A percentile compares a stretch with the other conserved stretches of the same genome.
Conservation (phyloP, 2,888 invertebrate species). For the Phortica magna region DNA sequence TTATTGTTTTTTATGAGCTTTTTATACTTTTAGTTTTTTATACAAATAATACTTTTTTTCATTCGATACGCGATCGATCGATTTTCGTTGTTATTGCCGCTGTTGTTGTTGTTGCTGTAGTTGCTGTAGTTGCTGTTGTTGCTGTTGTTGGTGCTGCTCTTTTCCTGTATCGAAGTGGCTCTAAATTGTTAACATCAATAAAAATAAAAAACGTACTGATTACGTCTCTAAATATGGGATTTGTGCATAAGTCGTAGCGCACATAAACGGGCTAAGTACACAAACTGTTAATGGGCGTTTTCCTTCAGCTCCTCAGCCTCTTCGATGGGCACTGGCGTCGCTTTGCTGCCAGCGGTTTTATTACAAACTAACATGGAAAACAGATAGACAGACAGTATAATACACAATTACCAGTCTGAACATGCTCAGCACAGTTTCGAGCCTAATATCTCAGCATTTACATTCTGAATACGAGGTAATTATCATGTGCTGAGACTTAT, state of each 20-base stretch:
- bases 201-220: neutral
- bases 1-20: constrained; percentile 15
- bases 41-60: neutral
- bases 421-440: no score
- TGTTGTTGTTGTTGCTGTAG: neutral
- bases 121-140: no score
- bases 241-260: neutral
- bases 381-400: no score
- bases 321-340: no score
- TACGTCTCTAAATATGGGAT: neutral
- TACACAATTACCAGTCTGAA: no score
- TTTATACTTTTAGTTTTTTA: constrained; percentile 9
- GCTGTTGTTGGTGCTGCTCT: neutral
- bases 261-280: constrained; percentile 21
- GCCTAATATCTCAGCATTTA: no score
- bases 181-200: constrained; percentile 24
- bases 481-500: no score
- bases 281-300: neutral
- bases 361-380: no score
- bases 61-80: neutral
- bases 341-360: no score
- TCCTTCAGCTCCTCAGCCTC: no score
- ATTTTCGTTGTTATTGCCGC: neutral
- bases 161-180: neutral
- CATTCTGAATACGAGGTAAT: no score